Evolutionary conservation across 2,113 vertebrate genomes (phyloP).

Genomic region (Zingel zingel): DNA sequence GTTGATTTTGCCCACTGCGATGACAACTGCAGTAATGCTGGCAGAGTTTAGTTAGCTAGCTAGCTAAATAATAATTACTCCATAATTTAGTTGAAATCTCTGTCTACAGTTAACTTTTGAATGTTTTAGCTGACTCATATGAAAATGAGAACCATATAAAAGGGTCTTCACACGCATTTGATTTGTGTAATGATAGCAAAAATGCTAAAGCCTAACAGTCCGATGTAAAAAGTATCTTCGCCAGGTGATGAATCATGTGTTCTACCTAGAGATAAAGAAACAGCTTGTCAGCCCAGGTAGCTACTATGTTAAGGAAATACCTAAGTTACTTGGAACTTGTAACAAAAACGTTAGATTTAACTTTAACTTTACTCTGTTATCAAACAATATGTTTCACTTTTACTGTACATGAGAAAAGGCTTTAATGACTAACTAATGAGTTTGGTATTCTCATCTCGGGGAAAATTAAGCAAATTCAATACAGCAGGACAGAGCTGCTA

Average conservation of each 20-base stretch:
- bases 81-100: neutral
- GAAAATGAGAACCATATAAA: neutral
- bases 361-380: neutral
- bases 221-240: neutral
- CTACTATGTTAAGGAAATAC: neutral
- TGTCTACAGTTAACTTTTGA: neutral
- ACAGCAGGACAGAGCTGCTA: neutral
- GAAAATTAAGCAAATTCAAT: neutral
- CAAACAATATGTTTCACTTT: neutral
- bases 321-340: neutral
- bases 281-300: neutral
- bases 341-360: neutral
- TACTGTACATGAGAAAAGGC: neutral
- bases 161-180: neutral
- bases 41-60: neutral
- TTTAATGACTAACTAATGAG: neutral
- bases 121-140: too few relatives aligned
- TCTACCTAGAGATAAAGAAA: neutral
- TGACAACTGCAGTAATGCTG: neutral
- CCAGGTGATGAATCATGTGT: neutral
- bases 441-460: neutral
- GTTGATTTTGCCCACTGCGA: neutral
- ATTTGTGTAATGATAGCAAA: constrained; percentile 5
- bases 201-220: neutral
- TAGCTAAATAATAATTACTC: neutral